Evolutionary conservation across 2,888 invertebrate species (phyloP).

Genomic region (Drosophila mettleri): DNA sequence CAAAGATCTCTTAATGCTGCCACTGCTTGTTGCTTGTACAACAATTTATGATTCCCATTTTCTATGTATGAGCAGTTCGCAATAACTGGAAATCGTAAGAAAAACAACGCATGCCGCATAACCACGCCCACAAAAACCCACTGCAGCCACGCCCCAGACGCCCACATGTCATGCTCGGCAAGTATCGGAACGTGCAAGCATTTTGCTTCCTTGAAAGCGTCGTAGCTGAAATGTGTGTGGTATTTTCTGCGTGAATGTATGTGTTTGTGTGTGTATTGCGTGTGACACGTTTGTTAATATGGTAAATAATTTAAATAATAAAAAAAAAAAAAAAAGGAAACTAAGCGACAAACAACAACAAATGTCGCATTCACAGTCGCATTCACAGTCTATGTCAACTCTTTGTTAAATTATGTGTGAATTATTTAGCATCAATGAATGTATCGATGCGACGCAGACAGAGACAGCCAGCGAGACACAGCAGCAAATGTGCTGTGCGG

Average conservation of each 20-base stretch:
- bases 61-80: conserved; percentile 40
- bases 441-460: conserved; percentile 44
- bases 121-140: neutral
- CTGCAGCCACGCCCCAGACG: neutral
- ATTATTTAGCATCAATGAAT: conserved; percentile 61
- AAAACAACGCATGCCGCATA: conserved; percentile 32
- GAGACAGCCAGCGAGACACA: neutral
- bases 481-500: conserved; percentile 41
- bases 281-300: conserved; percentile 67
- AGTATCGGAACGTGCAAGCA: conserved; percentile 33
- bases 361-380: conserved; percentile 19
- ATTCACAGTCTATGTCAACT: conserved; percentile 52
- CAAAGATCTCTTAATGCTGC: neutral
- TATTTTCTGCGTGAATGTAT: conserved; percentile 23
- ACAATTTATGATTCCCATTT: conserved; percentile 61
- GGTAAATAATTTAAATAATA: conserved; percentile 67
- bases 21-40: conserved; percentile 23
- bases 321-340: conserved; percentile 22
- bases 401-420: conserved; percentile 73
- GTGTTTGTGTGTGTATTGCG: conserved; percentile 27
- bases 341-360: conserved; percentile 42
- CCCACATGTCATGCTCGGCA: conserved; percentile 8
- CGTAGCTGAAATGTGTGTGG: conserved; percentile 10
- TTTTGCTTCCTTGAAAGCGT: conserved; percentile 12
- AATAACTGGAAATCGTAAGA: conserved; percentile 53